Percentiles rank a stretch among this genome's conserved stretches.
phyloP scores from a whole-genome alignment of 2,113 vertebrate genomes.

The Oreotrochilus melanogaster region DNA sequence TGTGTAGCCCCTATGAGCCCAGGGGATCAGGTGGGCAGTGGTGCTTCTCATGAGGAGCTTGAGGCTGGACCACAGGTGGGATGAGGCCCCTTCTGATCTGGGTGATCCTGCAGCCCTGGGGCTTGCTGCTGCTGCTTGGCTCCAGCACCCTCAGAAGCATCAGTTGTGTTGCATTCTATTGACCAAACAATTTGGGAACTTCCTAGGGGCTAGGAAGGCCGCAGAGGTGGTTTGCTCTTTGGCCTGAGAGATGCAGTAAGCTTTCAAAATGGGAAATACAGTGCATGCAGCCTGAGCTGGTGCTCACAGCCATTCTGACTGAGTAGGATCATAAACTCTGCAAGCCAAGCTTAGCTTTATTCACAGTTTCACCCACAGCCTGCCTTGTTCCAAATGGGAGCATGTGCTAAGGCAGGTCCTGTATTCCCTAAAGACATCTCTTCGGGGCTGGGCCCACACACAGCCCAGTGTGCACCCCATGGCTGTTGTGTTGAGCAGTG shows the following conservation, averaged over 20 bases:
- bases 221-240: neutral
- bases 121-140: neutral
- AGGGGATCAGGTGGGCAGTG: accelerated
- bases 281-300: neutral
- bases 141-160: no score
- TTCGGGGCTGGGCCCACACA: neutral
- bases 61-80: neutral
- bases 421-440: neutral
- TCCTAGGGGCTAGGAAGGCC: neutral
- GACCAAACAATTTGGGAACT: neutral
- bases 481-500: neutral
- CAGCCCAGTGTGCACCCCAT: neutral
- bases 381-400: neutral
- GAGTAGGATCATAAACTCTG: neutral
- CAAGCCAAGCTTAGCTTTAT: neutral
- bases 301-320: neutral
- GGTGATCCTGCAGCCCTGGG: neutral
- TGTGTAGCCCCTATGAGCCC: neutral
- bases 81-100: accelerated
- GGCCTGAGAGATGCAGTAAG: neutral
- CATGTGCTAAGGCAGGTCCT: neutral
- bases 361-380: neutral
- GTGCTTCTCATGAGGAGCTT: neutral
- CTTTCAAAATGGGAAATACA: neutral
- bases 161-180: neutral